Evolutionary conservation across 2,888 invertebrate species (phyloP).

Genomic region (Mongoloraphidia duomilia): DNA sequence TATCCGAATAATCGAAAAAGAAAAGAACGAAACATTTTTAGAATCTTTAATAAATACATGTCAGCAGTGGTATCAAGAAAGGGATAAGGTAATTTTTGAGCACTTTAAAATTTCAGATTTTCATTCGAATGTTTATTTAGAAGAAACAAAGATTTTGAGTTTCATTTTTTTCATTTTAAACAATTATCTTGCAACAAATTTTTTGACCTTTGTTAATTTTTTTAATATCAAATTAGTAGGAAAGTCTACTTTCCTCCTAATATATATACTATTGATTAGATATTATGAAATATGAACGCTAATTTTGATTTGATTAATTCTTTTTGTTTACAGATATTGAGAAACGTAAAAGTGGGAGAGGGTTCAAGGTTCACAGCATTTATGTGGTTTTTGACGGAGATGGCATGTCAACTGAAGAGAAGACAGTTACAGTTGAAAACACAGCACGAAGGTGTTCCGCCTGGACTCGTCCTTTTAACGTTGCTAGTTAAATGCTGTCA

Average conservation of each 20-base stretch:
- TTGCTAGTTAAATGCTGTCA: constrained; percentile 81
- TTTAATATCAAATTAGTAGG: too few relatives aligned
- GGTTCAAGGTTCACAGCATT: constrained; percentile 64
- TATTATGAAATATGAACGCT: too few relatives aligned
- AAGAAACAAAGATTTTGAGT: constrained; percentile 6
- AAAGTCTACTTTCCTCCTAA: too few relatives aligned
- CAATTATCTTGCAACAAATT: too few relatives aligned
- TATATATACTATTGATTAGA: too few relatives aligned
- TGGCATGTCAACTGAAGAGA: constrained; percentile 76
- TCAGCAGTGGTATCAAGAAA: constrained; percentile 81
- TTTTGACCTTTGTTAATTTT: too few relatives aligned
- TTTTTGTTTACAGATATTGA: constrained; percentile 29
- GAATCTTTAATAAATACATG: constrained; percentile 81
- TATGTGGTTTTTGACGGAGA: constrained; percentile 80
- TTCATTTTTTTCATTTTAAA: neutral
- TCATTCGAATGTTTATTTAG: constrained; percentile 16
- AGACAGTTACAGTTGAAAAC: constrained; percentile 40
- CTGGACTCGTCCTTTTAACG: constrained; percentile 63
- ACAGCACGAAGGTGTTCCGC: constrained; percentile 42
- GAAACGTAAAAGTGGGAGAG: constrained; percentile 41
- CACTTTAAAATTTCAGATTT: constrained; percentile 19
- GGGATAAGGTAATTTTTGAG: constrained; percentile 44
- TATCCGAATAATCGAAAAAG: constrained; percentile 75
- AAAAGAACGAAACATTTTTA: constrained; percentile 74
- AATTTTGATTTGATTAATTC: too few relatives aligned